Evolutionary conservation across 2,888 invertebrate species (phyloP).

Genomic region (Aleiodes leptofemur): DNA sequence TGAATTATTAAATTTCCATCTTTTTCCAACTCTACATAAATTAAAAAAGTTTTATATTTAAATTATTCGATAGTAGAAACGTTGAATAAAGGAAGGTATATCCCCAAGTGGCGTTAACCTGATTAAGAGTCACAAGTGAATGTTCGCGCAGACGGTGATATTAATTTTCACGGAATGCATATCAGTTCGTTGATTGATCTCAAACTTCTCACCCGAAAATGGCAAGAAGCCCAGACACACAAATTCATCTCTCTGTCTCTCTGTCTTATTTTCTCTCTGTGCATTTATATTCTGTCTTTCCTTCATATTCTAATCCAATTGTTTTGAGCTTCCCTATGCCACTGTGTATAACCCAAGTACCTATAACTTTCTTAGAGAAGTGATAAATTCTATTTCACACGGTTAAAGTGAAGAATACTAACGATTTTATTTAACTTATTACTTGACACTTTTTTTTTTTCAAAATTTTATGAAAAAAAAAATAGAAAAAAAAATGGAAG

Average conservation of each 20-base stretch:
- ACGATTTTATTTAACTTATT: not conserved
- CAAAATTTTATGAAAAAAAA: too few species aligned
- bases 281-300: conserved; percentile 40
- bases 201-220: conserved; percentile 65
- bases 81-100: conserved; percentile 35
- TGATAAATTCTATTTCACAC: conserved; percentile 23
- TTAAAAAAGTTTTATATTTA: conserved; percentile 15
- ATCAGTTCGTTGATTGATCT: conserved; percentile 72
- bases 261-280: conserved; percentile 32
- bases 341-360: not conserved
- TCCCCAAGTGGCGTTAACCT: conserved; percentile 60
- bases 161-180: conserved; percentile 72
- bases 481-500: too few species aligned
- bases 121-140: conserved; percentile 67
- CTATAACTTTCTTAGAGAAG: conserved; percentile 7
- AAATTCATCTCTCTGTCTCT: conserved; percentile 7
- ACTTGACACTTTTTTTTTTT: not conserved
- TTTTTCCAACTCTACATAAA: too few species aligned
- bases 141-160: conserved; percentile 67
- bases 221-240: conserved; percentile 63
- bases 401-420: not conserved
- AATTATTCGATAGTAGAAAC: conserved; percentile 1
- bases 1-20: too few species aligned
- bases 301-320: conserved; percentile 30
- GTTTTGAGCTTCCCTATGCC: conserved; percentile 6